Base-by-base conservation (phyloP, 2,888 invertebrate genomes). In the Leptothorax acervorum region DNA sequence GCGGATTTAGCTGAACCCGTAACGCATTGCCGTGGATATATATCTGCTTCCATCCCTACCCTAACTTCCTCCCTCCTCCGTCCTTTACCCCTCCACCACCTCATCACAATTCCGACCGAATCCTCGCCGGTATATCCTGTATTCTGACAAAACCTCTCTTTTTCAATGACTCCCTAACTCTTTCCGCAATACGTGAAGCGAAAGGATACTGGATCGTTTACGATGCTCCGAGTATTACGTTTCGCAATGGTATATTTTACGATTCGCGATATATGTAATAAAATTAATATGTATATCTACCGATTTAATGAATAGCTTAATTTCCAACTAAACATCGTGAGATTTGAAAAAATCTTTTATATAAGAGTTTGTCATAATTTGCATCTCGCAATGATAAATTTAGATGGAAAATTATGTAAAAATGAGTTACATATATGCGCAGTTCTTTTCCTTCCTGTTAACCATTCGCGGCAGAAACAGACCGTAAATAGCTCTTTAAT, bases 1-100 rank as follows among this genome's bases (percentile, higher is more conserved):
- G 94, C 94, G 95, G 94, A 95, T 95, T 94, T 94, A 94, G 94
- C 94, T 95, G 94, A 95, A 95, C 94, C 95, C 95, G 95, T 94
- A 95, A 95, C 94, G 94, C 95, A 95, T 94, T 94, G 94, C 95
- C 93, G 88, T 93, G 94, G 94, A 93, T 94, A 94, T 94, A 94
- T 94, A 94, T 94, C 93, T 94, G 94, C 92, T 93, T 93, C 92
- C 92, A 91, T 91, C 92, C 92, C 93, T 92, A 88, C 90, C 84
- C 89, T 84, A 83, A 82, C 84, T 85, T 68, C 57, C 86, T 74
- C 85, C 86, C 86, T 82, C 87, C 81, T 28, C 75, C 68, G 78
- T 78, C 81, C 88, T 79, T 88, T 83, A 79, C 82, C 65, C 78
- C 55, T 86, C 83, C 85, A 73, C 83, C 75, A 62, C 75, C 85